Conservation (phyloP, 2,888 invertebrate species). For the Oscheius onirici region DNA sequence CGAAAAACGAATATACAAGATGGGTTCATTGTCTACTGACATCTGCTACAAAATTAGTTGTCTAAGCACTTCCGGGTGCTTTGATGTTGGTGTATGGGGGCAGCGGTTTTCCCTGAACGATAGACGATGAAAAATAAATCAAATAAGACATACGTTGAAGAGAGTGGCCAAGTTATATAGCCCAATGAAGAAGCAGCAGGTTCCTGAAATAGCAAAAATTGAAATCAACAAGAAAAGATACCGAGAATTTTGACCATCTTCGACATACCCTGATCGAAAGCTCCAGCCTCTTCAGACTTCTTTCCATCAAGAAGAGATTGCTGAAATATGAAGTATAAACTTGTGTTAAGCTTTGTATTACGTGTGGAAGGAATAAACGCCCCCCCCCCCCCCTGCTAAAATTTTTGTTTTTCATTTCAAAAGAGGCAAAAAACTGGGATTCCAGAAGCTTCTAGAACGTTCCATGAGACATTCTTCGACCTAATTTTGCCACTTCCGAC, state of each 20-base stretch:
- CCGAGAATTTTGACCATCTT: constrained; percentile 56
- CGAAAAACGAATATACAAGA: constrained; percentile 2
- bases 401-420: too few species aligned
- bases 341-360: too few species aligned
- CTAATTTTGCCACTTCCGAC: too few species aligned
- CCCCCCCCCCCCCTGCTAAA: too few species aligned
- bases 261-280: constrained; percentile 57
- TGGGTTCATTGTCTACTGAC: constrained; percentile 20
- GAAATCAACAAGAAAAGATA: constrained; percentile 7
- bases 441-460: too few species aligned
- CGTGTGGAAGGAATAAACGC: too few species aligned
- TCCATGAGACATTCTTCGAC: too few species aligned
- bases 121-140: too few species aligned
- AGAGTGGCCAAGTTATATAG: constrained; percentile 63
- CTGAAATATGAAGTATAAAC: constrained; percentile 37
- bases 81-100: constrained; percentile 62
- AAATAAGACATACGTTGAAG: constrained; percentile 28
- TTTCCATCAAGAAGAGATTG: constrained; percentile 67
- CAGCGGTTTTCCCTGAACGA: constrained; percentile 57
- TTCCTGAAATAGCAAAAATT: constrained; percentile 34
- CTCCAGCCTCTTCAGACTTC: constrained; percentile 66
- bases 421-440: too few species aligned
- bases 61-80: constrained; percentile 58
- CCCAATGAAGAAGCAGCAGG: constrained; percentile 54
- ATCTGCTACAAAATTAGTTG: constrained; percentile 25